Percentiles rank a stretch among this genome's conserved stretches.
Evolutionary conservation across 2,888 invertebrate genomes (phyloP).

Genomic region (Megastigmus dorsalis): DNA sequence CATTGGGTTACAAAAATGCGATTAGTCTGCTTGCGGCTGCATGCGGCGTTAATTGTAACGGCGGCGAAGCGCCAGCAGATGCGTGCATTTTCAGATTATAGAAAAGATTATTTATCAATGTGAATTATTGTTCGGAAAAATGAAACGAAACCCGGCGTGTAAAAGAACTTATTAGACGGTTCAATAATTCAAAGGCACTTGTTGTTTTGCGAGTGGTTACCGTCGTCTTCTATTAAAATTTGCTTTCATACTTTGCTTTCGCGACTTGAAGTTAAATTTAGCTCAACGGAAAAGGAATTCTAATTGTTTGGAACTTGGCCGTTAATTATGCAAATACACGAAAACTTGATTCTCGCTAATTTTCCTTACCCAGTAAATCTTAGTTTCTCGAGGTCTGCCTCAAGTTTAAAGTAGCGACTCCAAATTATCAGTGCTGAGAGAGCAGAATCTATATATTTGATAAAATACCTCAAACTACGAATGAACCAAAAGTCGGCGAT

Average conservation of each 20-base stretch:
- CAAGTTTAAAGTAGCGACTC: not conserved
- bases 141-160: no score
- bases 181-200: no score
- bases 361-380: constrained; percentile 1
- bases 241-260: no score
- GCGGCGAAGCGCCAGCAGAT: not conserved
- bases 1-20: no score
- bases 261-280: not conserved
- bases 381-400: not conserved
- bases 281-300: not conserved
- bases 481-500: not conserved
- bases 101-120: no score
- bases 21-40: not conserved
- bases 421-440: not conserved
- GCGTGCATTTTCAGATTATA: no score
- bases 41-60: not conserved
- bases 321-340: constrained; percentile 2
- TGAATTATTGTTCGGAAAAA: no score
- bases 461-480: not conserved
- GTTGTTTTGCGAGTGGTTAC: no score
- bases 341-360: not conserved
- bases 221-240: no score
- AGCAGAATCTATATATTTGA: not conserved
- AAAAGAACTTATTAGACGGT: no score
- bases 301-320: not conserved